Conservation (phyloP, 1,140 invertebrate genomes). For the Aethina tumida region DNA sequence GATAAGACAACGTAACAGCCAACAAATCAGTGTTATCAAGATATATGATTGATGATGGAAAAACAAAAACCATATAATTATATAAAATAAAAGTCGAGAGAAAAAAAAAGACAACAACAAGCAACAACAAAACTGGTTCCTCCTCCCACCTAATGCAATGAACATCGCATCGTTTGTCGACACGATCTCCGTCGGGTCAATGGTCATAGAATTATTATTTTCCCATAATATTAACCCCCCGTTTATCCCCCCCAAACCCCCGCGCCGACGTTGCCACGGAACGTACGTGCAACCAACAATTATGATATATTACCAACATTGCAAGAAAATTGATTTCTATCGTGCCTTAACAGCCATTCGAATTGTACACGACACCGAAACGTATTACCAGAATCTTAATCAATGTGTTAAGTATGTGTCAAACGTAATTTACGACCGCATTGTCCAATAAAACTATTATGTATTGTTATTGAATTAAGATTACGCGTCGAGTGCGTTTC, state of each 20-base stretch:
- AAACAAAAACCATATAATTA: constrained; percentile 32
- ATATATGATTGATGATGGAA: constrained; percentile 33
- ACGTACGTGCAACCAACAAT: no score
- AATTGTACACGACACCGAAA: no score
- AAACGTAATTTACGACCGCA: no score
- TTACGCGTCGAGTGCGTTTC: no score
- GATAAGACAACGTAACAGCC: constrained; percentile 25
- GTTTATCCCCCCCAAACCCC: constrained; percentile 7
- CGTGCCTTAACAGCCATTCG: no score
- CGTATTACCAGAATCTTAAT: no score
- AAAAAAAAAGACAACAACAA: constrained; percentile 8
- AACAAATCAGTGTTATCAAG: constrained; percentile 29
- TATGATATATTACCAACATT: constrained; percentile 27
- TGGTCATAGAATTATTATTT: constrained; percentile 32
- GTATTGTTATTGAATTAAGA: no score
- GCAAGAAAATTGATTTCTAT: no score
- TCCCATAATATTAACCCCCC: constrained; percentile 27
- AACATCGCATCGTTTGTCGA: constrained; percentile 12
- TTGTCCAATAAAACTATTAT: no score
- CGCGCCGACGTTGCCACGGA: no score
- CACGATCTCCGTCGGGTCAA: constrained; percentile 27
- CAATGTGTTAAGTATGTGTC: no score
- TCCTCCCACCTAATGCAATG: constrained; percentile 18
- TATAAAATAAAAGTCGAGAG: constrained; percentile 25
- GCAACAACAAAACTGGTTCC: constrained; percentile 26